Conservation (phyloP, 2,113 vertebrate species). For the Tetrax tetrax region DNA sequence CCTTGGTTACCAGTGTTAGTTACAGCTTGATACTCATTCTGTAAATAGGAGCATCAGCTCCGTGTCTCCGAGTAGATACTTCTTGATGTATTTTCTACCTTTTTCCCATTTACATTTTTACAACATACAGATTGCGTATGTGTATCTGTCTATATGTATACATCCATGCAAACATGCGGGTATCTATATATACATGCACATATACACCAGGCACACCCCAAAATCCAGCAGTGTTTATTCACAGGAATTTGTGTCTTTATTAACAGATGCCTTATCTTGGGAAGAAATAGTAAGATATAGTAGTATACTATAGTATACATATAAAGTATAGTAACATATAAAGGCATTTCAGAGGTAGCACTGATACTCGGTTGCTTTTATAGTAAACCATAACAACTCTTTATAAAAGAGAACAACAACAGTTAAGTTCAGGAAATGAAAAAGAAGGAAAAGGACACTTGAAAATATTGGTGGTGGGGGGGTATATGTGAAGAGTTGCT, state of each 20-base stretch:
- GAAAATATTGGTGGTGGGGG: neutral
- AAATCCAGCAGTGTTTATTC: neutral
- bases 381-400: neutral
- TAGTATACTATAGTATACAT: neutral
- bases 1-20: neutral
- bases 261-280: neutral
- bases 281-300: neutral
- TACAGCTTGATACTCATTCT: neutral
- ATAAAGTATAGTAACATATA: neutral
- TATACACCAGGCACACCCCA: rapidly evolving
- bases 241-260: neutral
- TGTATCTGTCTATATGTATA: neutral
- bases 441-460: neutral
- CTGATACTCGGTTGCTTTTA: neutral
- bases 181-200: neutral
- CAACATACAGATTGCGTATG: neutral
- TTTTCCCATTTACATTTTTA: neutral
- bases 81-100: neutral
- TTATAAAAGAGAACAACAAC: neutral
- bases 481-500: neutral
- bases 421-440: neutral
- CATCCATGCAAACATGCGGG: neutral
- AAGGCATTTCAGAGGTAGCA: neutral
- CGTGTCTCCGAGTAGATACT: neutral
- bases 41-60: neutral